These are phyloP conservation scores for Pemphigus obesinymphae DNA, from an alignment of 1,140 invertebrate genomes.

Conservation along the genomic window DNA sequence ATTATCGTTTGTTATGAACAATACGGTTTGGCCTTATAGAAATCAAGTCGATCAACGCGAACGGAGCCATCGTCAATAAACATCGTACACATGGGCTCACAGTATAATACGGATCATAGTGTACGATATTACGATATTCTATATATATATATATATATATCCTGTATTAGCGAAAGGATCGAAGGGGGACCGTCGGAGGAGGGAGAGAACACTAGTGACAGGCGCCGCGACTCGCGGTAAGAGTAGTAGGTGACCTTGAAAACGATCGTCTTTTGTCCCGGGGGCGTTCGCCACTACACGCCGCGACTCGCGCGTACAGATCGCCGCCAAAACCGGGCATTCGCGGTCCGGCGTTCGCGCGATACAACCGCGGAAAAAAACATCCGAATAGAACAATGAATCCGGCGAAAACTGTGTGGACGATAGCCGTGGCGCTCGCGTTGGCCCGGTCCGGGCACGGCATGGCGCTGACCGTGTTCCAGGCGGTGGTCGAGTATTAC, in stretches of 20 bases:
- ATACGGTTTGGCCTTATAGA: no score
- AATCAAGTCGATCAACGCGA: no score
- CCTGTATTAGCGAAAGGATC: no score
- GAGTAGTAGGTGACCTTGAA: not conserved
- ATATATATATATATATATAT: no score
- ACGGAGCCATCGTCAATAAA: no score
- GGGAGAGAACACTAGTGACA: not conserved
- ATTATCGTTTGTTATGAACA: no score
- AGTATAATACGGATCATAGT: no score
- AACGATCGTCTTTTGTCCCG: not conserved
- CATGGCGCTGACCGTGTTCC: slow-evolving; percentile 41
- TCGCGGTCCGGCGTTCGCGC: not conserved
- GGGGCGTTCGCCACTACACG: not conserved
- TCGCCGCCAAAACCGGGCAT: no score
- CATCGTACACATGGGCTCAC: no score
- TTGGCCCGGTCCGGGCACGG: not conserved
- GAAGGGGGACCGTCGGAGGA: not conserved
- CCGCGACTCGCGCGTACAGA: not conserved
- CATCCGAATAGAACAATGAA: not conserved
- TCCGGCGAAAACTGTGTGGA: not conserved
- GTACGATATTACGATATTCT: no score
- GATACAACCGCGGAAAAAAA: not conserved
- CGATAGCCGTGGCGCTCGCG: not conserved
- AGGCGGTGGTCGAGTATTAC: slow-evolving; percentile 45
- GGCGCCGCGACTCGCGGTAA: not conserved